phyloP scores from a whole-genome alignment of 2,113 vertebrate genomes.

The Thymallus thymallus region DNA sequence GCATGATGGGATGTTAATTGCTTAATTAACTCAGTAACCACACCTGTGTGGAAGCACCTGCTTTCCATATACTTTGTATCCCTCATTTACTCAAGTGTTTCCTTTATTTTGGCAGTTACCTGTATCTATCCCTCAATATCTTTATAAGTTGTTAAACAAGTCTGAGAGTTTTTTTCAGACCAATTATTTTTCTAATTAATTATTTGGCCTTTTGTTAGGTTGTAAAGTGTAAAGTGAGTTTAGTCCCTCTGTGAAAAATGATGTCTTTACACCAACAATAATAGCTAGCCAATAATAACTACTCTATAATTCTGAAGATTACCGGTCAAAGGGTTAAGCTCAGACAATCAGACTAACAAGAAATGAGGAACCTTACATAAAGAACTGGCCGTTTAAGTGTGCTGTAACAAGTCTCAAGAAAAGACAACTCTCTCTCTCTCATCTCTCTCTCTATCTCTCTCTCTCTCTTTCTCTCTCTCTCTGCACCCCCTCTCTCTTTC shows the following conservation, averaged over 20 bases:
- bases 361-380: neutral
- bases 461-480: neutral
- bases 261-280: neutral
- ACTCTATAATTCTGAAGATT: constrained; percentile 5
- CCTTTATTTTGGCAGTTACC: no score
- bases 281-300: neutral
- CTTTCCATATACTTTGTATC: no score
- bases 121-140: no score
- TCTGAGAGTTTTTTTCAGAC: no score
- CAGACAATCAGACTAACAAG: neutral
- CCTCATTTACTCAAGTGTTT: no score
- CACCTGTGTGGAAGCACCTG: no score
- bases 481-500: neutral
- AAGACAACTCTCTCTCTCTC: neutral
- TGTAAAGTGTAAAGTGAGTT: no score
- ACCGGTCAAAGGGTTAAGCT: neutral
- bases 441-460: neutral
- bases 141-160: no score
- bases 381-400: neutral
- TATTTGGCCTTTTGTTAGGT: no score
- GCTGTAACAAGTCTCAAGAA: neutral
- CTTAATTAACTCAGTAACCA: no score
- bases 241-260: neutral
- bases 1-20: no score
- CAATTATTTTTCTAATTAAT: no score